These are phyloP conservation scores for Formicarius rufipectus DNA, from an alignment of 2,113 vertebrate genomes.

Conservation along the genomic window DNA sequence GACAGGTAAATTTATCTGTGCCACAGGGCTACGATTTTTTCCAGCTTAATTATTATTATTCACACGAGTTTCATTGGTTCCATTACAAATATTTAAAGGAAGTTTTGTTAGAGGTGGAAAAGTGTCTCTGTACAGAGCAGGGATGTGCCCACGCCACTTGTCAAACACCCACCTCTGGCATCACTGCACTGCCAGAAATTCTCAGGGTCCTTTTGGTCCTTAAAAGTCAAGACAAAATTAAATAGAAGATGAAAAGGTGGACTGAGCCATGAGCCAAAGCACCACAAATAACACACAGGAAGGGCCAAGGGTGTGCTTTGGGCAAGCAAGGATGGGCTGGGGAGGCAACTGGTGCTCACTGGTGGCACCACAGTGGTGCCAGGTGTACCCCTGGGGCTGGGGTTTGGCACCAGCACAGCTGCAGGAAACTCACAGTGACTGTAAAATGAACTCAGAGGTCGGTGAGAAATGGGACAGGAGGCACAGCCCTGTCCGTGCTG, in stretches of 20 bases:
- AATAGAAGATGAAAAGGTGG: background rate
- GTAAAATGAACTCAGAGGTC: background rate
- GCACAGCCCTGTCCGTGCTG: accelerated
- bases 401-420: background rate
- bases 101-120: too few species aligned
- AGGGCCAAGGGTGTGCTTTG: accelerated
- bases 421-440: accelerated
- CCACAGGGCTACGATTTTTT: background rate
- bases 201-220: background rate
- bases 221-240: background rate
- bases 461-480: too few species aligned
- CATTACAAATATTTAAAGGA: too few species aligned
- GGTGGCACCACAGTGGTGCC: accelerated
- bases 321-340: accelerated
- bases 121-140: background rate
- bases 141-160: accelerated
- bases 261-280: background rate
- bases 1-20: too few species aligned
- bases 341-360: background rate
- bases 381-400: background rate
- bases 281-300: accelerated
- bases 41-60: background rate
- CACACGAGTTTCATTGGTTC: background rate
- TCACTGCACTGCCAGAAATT: background rate
- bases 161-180: background rate